Evolutionary conservation across 2,888 invertebrate species (phyloP), one percentile per base, ranked within the genome.

Genomic region (Protula sp.): DNA sequence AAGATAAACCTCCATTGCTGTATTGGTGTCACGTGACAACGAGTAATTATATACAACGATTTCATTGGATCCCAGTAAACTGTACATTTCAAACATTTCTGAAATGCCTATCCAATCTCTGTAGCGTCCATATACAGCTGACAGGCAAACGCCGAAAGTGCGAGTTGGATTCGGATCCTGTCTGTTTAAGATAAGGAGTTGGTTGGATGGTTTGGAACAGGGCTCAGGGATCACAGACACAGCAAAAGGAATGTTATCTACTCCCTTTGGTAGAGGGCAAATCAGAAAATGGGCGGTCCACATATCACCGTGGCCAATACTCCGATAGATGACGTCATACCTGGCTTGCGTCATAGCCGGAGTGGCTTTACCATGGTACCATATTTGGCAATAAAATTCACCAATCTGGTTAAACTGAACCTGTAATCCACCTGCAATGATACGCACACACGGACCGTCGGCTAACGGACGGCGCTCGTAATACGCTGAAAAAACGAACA

Each of bases 401-500:
- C 64, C 64, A 9, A 64, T 54, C 19, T 48, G 45, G 30, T 62
- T 56, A 47, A 53, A 64, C 9, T 45, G 45, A n/a, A 47, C 58
- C 59, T 66, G 66, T 47, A 38, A 55, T 2, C 66, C 66, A 48
- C 38, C 38, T 4, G 64, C 66, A 48, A 66, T 54, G 3, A 66
- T 57, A 3, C 66, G 53, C n/a, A 66, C 50, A 1, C 57, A 27
- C 26, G 62, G 64, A 31, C 66, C 66, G 19, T 55, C 60, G 2
- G 60, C 60, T 47, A 28, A 3, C 2, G 4, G 24, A 1, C 64
- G 54, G 14, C 38, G 26, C 30, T 66, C 66, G 22, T 54, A 54
- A 47, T 51, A 66, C 26, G 66, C 66, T 1, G 66, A 66, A 50
- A 62, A 66, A 9, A 64, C 62, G 3, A 55, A 30, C 38, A 64